Evolutionary conservation across 2,113 vertebrate species (phyloP).

Genomic region (Lophochroa leadbeateri): DNA sequence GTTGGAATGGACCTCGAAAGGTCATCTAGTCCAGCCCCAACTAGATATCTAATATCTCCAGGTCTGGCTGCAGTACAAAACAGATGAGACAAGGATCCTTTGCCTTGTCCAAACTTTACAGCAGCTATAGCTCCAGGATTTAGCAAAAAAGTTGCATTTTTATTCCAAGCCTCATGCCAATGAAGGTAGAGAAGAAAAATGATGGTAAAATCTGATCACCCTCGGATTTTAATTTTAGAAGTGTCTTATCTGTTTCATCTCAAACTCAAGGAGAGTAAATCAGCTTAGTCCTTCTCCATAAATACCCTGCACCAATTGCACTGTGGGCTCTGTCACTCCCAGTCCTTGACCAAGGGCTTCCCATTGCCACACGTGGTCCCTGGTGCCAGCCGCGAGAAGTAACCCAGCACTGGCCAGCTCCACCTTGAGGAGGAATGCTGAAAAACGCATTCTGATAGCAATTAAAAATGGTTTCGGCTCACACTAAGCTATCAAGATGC

Average conservation of each 20-base stretch:
- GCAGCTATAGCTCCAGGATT: background rate
- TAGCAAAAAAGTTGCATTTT: background rate
- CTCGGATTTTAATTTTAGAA: background rate
- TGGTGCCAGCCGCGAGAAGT: accelerated
- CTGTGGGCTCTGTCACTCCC: too few species aligned
- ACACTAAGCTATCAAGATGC: background rate
- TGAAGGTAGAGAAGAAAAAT: too few species aligned
- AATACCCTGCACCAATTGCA: accelerated
- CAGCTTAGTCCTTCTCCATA: background rate
- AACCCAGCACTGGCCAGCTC: accelerated
- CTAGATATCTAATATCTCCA: background rate
- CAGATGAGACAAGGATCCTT: background rate
- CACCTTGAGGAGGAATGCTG: background rate
- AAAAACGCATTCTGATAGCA: accelerated
- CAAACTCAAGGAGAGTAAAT: background rate
- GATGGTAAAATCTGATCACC: background rate
- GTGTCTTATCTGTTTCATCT: background rate
- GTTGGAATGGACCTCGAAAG: background rate
- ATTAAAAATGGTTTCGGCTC: accelerated
- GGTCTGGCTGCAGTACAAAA: background rate
- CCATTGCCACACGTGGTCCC: accelerated
- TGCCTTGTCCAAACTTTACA: background rate
- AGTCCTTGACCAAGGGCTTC: accelerated
- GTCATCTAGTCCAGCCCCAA: background rate
- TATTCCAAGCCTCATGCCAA: background rate